These are phyloP conservation scores for Microtus montanus DNA, from an alignment of 2,113 vertebrate species.

Conservation along the genomic window DNA sequence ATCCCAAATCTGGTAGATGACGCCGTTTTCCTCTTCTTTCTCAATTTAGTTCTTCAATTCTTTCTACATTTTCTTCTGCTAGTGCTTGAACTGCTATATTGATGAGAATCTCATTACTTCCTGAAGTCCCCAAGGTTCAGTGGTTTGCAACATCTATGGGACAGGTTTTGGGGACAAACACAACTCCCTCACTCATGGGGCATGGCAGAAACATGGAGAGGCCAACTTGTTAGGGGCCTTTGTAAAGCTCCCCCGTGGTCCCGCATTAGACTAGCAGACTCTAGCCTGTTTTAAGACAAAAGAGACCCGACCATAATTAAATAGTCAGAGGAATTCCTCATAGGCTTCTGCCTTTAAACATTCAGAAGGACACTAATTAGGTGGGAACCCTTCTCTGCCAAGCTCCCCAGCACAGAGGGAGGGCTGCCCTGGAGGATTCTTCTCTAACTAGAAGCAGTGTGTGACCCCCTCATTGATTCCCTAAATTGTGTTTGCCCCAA, in stretches of 20 bases:
- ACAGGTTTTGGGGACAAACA: not conserved
- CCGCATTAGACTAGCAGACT: not conserved
- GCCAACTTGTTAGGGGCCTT: conserved; percentile 45
- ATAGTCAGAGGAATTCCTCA: conserved; percentile 54
- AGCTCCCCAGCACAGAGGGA: not conserved
- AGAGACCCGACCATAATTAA: conserved; percentile 58
- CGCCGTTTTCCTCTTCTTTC: not conserved
- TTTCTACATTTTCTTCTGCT: not conserved
- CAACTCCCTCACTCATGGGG: not conserved
- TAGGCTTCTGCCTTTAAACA: conserved; percentile 29
- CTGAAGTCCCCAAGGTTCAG: not conserved
- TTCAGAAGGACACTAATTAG: conserved; percentile 65
- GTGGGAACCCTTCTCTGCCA: conserved; percentile 44
- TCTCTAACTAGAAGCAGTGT: not conserved
- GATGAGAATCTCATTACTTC: conserved; percentile 14
- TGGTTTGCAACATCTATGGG: not conserved
- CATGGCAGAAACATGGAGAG: conserved; percentile 2
- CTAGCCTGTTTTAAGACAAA: conserved; percentile 56
- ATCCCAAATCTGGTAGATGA: not conserved
- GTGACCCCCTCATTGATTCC: conserved; percentile 49
- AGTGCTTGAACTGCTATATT: not conserved
- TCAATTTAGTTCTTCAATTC: not conserved
- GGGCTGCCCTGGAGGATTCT: not conserved
- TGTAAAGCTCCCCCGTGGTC: conserved; percentile 16
- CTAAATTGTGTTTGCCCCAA: conserved; percentile 57